These are phyloP conservation scores for Mastacembelus armatus DNA, from an alignment of 2,797 vertebrate species.

Conservation along the genomic window DNA sequence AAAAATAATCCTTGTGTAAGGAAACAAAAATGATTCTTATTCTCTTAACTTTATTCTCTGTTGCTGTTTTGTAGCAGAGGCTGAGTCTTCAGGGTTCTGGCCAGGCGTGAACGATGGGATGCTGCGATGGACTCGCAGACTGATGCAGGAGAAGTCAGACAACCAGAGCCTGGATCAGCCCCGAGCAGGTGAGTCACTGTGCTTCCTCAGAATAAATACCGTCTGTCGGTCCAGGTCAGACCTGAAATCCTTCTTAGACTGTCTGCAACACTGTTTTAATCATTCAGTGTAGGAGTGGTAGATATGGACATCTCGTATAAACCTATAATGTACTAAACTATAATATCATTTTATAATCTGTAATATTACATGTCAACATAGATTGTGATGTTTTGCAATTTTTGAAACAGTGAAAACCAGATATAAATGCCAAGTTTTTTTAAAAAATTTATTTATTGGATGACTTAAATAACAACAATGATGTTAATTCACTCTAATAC, in stretches of 20 bases:
- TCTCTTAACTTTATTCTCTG: too few species aligned
- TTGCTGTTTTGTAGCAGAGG: conserved; percentile 62
- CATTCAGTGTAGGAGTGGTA: not conserved
- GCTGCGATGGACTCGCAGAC: conserved; percentile 75
- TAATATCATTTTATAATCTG: too few species aligned
- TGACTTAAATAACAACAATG: too few species aligned
- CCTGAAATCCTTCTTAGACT: not conserved
- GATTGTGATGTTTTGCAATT: not conserved
- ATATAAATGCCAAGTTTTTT: too few species aligned
- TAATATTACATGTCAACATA: not conserved
- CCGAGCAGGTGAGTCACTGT: conserved; percentile 79
- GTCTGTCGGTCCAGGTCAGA: conserved; percentile 14
- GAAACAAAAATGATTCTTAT: too few species aligned
- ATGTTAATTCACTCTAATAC: too few species aligned
- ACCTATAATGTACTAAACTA: too few species aligned
- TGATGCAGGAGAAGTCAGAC: conserved; percentile 80
- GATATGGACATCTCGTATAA: not conserved
- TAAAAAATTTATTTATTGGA: too few species aligned
- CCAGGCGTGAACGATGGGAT: conserved; percentile 47
- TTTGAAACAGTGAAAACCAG: too few species aligned
- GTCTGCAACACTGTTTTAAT: conserved; percentile 1
- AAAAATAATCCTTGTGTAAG: too few species aligned
- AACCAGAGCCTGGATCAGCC: conserved; percentile 80
- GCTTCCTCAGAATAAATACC: conserved; percentile 14
- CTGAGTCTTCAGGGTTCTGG: conserved; percentile 59